A percentile compares a stretch with the other conserved stretches of the same genome.
Conservation (phyloP, 1,140 invertebrate species). For the Adelges cooleyi region DNA sequence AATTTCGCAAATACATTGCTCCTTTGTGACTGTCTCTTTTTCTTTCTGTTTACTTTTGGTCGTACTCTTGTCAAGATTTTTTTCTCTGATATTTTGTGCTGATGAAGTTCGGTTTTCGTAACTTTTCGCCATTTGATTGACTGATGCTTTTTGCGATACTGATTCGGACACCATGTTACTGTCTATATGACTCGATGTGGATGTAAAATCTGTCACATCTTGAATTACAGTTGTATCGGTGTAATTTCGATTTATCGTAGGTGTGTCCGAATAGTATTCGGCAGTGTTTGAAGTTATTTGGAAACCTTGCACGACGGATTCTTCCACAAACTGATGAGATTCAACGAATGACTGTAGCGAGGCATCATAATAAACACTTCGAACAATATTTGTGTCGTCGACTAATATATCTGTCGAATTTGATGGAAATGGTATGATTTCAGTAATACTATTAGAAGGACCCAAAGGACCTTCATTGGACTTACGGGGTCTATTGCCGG, state of each 20-base stretch:
- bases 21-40: conserved; percentile 43
- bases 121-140: background rate
- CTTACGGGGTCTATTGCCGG: background rate
- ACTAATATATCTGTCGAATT: background rate
- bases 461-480: background rate
- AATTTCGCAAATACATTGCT: conserved; percentile 78
- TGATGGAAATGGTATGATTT: background rate
- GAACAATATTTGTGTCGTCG: background rate
- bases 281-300: background rate
- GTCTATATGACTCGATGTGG: background rate
- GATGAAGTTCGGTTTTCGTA: background rate
- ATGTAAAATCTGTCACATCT: background rate
- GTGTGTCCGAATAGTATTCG: background rate
- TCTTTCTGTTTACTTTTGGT: conserved; percentile 18
- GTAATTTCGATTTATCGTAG: background rate
- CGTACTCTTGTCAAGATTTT: background rate
- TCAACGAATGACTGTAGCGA: background rate
- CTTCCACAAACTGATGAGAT: background rate
- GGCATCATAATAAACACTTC: background rate
- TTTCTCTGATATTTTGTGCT: background rate
- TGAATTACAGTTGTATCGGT: background rate
- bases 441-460: background rate
- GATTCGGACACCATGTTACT: background rate
- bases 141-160: background rate
- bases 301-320: conserved; percentile 3